phyloP scores from a whole-genome alignment of 2,888 invertebrate genomes.

The Meteorus cinctellus region DNA sequence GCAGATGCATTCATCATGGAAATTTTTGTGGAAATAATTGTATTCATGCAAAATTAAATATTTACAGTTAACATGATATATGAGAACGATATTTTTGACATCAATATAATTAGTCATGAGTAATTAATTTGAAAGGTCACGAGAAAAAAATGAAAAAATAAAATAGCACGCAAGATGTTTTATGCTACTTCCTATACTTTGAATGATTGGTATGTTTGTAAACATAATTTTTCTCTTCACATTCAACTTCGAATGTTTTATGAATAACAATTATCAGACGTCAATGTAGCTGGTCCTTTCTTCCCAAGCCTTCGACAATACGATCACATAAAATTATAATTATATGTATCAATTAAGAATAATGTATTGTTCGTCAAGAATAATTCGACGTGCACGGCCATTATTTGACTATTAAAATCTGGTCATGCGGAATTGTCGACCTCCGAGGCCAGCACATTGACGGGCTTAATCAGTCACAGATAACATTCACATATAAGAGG shows the following conservation, averaged over 20 bases:
- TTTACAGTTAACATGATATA: no score
- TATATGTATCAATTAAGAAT: not conserved
- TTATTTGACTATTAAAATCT: not conserved
- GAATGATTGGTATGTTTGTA: no score
- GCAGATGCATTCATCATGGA: not conserved
- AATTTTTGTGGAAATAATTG: not conserved
- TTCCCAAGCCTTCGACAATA: no score
- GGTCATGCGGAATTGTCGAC: slow-evolving; percentile 2
- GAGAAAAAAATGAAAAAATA: not conserved
- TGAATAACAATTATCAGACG: no score
- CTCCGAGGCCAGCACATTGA: not conserved
- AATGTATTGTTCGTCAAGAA: not conserved
- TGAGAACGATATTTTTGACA: not conserved
- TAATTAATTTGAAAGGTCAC: not conserved
- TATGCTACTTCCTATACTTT: no score
- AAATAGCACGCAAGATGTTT: not conserved
- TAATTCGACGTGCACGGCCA: no score
- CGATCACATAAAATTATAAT: no score
- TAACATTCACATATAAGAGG: not conserved
- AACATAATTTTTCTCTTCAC: no score
- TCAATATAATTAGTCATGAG: not conserved
- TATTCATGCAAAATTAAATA: not conserved
- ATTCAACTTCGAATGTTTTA: no score
- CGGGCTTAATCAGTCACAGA: not conserved
- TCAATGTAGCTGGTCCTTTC: no score